Evolutionary conservation across 2,797 vertebrate species (phyloP), one percentile per base, ranked within the genome.

Genomic region (Poeciliopsis turneri): DNA sequence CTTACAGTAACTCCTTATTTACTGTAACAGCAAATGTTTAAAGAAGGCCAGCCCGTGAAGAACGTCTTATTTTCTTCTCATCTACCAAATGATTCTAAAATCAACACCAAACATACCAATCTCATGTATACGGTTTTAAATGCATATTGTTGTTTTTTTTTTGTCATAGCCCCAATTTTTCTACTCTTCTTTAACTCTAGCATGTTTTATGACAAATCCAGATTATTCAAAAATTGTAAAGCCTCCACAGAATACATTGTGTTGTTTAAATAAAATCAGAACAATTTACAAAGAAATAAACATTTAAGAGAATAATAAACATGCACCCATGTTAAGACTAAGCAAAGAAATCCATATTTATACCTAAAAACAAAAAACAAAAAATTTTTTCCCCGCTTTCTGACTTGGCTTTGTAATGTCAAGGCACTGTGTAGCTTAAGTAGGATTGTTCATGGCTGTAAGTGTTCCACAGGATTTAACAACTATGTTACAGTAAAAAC

Each of bases 371-470:
- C 79, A 18, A 77, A 74, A 74, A 28, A 5, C 28, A 5, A 13
- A 75, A 61, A 16, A n/a, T 10, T 15, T 28, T 86, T 89, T 90
- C 83, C 84, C 5, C 18, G 86, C 86, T 89, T 81, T 90, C 80
- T 89, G 86, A 94, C 89, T 93, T 92, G 91, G 89, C 89, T 90
- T 88, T 80, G 86, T 90, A 82, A 89, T 72, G 79, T 91, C 79
- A 94, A 93, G 93, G 93, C 94, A 93, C 93, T 83, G 76, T 89
- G 55, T 87, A 93, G 91, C 91, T 93, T 91, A 93, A 93, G 91
- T 93, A 90, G 59, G 78, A 90, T 91, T 92, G 90, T 92, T 93
- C 92, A 92, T 90, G 89, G 90, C 87, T 92, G 90, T 89, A 86
- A 92, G 92, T 92, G 91, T 90, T 92, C 88, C 84, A 92, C 79